Evolutionary conservation across 2,113 vertebrate species (phyloP), one percentile per base, ranked within the genome.

Genomic region (Caranx ignobilis): DNA sequence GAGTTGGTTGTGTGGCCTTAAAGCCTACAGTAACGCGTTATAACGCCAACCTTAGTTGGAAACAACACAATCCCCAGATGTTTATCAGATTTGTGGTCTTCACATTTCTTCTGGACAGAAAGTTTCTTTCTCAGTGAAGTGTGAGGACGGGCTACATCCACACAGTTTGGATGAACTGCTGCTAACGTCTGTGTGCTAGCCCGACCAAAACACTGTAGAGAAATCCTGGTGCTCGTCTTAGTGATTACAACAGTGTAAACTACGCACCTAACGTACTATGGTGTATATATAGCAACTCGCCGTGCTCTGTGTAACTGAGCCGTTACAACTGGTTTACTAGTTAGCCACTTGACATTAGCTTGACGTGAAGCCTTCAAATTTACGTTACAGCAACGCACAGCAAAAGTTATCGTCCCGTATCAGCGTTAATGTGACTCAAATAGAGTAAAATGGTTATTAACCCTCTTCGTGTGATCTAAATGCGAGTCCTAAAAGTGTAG

Each of bases 291-390:
- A 0, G 12, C 31, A 19, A 15, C 18, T 5, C 55, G 37, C 5
- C 37, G 13, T 13, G 31, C 26, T 18, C 11, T 19, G 57, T 35
- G 39, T 66, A 69, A 47, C 31, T 45, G 67, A 54, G 26, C 63
- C 6, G 4, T 63, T 63, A 65, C 68, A 31, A 54, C 55, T 34
- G 79, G 11, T 54, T 79, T 69, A 77, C 48, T 67, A 63, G 67
- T 81, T 78, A 87, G 84, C 77, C 54, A 57, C 71, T 82, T 88
- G 84, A 80, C 79, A 83, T 86, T 87, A 87, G 88, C 89, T 72
- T 61, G 41, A 75, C 19, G 19, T 57, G 68, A 72, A 90, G 71
- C 82, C 70, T 82, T 59, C 13, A 73, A 31, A 80, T 47, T 35
- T n/a, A 75, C 61, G 55, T 72, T 64, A 64, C 45, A 59, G 10